Conservation (phyloP, 2,888 invertebrate genomes). For the Lochmaea capreae region DNA sequence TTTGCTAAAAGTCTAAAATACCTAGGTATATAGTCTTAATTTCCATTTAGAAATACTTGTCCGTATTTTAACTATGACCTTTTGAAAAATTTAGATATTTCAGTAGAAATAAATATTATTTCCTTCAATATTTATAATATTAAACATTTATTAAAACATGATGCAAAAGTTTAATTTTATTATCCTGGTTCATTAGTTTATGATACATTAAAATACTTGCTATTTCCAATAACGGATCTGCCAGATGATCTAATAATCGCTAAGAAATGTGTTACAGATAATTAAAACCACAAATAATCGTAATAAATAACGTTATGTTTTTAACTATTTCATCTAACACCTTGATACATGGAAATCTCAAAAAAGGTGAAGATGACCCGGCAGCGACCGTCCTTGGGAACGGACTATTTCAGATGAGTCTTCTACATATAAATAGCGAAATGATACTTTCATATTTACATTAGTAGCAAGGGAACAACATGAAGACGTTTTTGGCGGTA, state of each 20-base stretch:
- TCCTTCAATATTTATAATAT: too few species aligned
- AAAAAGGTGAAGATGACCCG: slow-evolving; percentile 22
- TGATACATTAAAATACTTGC: not conserved
- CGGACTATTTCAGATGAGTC: slow-evolving; percentile 17
- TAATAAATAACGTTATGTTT: slow-evolving; percentile 1
- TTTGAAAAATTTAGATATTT: too few species aligned
- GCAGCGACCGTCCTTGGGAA: slow-evolving; percentile 30
- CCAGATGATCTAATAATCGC: not conserved
- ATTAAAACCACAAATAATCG: slow-evolving; percentile 13
- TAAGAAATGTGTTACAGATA: slow-evolving; percentile 2
- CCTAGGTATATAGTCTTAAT: too few species aligned
- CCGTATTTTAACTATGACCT: too few species aligned
- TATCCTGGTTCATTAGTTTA: not conserved
- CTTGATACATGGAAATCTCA: slow-evolving; percentile 10
- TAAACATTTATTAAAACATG: not conserved
- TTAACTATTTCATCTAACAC: not conserved
- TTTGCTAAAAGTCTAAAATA: too few species aligned
- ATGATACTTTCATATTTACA: slow-evolving; percentile 4
- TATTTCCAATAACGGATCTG: slow-evolving; percentile 3
- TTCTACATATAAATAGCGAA: slow-evolving; percentile 30
- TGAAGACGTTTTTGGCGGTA: slow-evolving; percentile 15
- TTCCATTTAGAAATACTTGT: too few species aligned
- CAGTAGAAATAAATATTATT: too few species aligned
- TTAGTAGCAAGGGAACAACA: slow-evolving; percentile 7
- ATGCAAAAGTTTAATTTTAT: not conserved